Conservation (phyloP, 2,113 vertebrate genomes). For the Trichechus manatus region DNA sequence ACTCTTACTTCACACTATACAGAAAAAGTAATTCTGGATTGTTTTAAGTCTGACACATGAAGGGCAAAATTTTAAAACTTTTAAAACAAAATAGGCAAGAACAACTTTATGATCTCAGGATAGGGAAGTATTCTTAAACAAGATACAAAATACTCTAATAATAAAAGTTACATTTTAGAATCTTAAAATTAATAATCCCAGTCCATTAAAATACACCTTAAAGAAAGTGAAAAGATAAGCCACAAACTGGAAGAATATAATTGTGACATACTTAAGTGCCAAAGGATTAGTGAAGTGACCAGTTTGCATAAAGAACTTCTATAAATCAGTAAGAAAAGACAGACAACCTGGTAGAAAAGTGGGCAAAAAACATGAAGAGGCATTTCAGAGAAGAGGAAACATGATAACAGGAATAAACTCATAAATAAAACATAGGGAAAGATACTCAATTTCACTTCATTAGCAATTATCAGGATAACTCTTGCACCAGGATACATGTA, state of each 20-base stretch:
- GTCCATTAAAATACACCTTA: not conserved
- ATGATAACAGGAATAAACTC: not conserved
- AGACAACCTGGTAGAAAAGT: not conserved
- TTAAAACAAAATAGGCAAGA: not conserved
- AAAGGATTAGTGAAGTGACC: not conserved
- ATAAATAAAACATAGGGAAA: not conserved
- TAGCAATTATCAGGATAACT: not conserved
- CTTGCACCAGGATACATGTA: not conserved
- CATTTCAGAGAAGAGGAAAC: not conserved
- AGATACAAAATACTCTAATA: not conserved
- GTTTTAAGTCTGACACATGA: not conserved
- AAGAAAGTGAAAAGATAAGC: not conserved
- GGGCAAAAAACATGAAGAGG: no score
- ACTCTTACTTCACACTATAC: not conserved
- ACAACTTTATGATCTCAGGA: not conserved
- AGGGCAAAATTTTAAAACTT: not conserved
- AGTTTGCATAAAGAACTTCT: not conserved
- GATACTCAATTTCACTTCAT: not conserved
- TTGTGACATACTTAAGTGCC: not conserved
- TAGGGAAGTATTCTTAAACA: not conserved
- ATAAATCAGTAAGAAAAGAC: not conserved
- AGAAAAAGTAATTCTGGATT: not conserved
- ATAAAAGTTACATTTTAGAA: not conserved
- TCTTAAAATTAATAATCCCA: not conserved
- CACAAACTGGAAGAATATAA: not conserved